Conservation (phyloP, 2,888 invertebrate genomes). For the Thera obeliscata region DNA sequence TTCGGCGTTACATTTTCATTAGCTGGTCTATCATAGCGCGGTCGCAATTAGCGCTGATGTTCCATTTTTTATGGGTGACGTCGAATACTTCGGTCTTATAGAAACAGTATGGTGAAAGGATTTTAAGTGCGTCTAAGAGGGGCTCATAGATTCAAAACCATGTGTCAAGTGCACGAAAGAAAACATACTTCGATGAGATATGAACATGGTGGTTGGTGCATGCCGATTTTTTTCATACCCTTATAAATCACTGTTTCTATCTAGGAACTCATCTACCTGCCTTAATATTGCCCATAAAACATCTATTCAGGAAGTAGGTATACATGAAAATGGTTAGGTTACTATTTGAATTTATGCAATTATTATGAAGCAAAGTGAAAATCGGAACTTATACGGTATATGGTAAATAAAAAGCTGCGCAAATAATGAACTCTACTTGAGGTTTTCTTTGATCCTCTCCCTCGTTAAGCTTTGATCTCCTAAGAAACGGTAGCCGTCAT, state of each 20-base stretch:
- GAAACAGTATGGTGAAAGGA: background rate
- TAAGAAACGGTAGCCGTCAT: background rate
- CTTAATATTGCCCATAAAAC: too few relatives aligned
- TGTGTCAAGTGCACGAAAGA: too few relatives aligned
- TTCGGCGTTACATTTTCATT: conserved; percentile 78
- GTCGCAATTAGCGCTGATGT: conserved; percentile 50
- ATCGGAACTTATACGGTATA: conserved; percentile 4
- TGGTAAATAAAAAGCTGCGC: conserved; percentile 21
- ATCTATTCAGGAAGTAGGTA: too few relatives aligned
- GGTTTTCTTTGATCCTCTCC: conserved; percentile 30
- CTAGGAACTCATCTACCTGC: too few relatives aligned
- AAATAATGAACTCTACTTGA: conserved; percentile 26
- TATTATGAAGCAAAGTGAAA: conserved; percentile 7
- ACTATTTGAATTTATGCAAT: conserved; percentile 13
- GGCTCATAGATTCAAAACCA: too few relatives aligned
- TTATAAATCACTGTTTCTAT: too few relatives aligned
- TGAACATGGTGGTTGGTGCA: too few relatives aligned
- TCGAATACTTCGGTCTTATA: conserved; percentile 8
- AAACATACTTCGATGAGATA: too few relatives aligned
- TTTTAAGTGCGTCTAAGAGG: too few relatives aligned
- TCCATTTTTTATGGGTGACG: conserved; percentile 31
- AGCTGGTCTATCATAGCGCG: conserved; percentile 61
- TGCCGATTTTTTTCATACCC: too few relatives aligned
- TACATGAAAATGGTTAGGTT: background rate
- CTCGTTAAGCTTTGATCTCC: conserved; percentile 10